A percentile compares a stretch with the other conserved stretches of the same genome.
Conservation (phyloP, 92 coral and sea anemone species). For the Plumapathes pennacea region DNA sequence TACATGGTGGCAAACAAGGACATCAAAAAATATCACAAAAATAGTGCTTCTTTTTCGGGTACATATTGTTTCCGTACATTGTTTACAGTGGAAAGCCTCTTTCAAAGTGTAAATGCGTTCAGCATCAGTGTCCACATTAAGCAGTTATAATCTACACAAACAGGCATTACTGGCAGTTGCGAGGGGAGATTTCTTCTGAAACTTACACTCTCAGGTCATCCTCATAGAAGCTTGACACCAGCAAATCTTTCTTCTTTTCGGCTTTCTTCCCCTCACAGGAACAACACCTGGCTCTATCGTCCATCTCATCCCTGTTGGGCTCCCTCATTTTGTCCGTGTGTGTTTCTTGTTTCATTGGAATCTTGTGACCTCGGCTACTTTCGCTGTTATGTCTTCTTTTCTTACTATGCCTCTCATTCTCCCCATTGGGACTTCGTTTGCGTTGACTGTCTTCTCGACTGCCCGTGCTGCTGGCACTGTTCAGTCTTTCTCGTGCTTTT, state of each 20-base stretch:
- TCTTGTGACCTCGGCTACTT: constrained; percentile 23
- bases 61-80: too few species aligned
- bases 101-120: too few species aligned
- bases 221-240: constrained; percentile 57
- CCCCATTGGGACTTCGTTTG: constrained; percentile 90
- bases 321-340: constrained; percentile 31
- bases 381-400: constrained; percentile 87
- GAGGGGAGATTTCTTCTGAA: too few species aligned
- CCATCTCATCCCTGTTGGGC: constrained; percentile 34
- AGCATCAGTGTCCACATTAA: too few species aligned
- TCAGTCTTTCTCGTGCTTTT: constrained; percentile 35
- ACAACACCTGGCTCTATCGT: constrained; percentile 25
- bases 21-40: too few species aligned
- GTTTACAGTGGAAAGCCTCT: too few species aligned
- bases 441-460: constrained; percentile 48
- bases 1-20: too few species aligned
- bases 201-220: constrained; percentile 82
- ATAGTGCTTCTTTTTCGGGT: too few species aligned
- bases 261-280: constrained; percentile 48
- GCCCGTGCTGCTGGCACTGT: constrained; percentile 49
- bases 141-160: too few species aligned
- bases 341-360: constrained; percentile 14
- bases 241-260: constrained; percentile 20
- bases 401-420: constrained; percentile 42
- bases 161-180: too few species aligned